A percentile compares a stretch with the other conserved stretches of the same genome.
phyloP scores from a whole-genome alignment of 2,797 vertebrate genomes.

The Poeciliopsis paucimaculata region DNA sequence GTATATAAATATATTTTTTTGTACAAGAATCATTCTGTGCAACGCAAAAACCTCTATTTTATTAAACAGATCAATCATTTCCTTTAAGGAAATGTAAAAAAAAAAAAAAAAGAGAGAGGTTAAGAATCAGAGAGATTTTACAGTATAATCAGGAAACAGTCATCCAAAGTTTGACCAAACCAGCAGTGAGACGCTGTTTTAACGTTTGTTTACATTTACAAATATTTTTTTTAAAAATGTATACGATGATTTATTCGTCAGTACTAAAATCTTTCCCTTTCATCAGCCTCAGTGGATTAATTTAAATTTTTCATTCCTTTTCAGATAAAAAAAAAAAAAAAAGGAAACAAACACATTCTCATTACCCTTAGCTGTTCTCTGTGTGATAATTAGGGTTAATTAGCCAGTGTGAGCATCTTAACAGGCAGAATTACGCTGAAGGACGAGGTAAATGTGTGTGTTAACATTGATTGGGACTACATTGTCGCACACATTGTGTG shows the following conservation, averaged over 20 bases:
- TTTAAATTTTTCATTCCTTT: neutral
- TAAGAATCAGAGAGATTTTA: conserved; percentile 6
- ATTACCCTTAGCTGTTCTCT: neutral
- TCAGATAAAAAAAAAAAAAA: neutral
- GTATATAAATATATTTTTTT: conserved; percentile 10
- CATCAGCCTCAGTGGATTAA: neutral
- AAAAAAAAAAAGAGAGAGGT: conserved; percentile 14
- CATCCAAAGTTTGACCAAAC: neutral
- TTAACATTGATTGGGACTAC: neutral
- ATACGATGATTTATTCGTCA: neutral
- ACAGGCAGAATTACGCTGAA: neutral
- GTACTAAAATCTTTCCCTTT: neutral
- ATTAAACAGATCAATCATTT: conserved; percentile 59
- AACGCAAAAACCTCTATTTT: conserved; percentile 44
- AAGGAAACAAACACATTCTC: neutral
- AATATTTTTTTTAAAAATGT: neutral
- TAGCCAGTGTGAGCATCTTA: neutral
- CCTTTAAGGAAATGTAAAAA: conserved; percentile 24
- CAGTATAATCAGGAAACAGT: neutral
- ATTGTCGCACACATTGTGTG: neutral
- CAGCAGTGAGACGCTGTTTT: neutral
- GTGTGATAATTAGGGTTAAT: conserved; percentile 9
- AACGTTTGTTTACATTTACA: neutral
- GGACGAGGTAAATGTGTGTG: neutral
- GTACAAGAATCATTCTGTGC: conserved; percentile 34